Conservation (phyloP, 2,888 invertebrate species). For the Nymphalis c-album region DNA sequence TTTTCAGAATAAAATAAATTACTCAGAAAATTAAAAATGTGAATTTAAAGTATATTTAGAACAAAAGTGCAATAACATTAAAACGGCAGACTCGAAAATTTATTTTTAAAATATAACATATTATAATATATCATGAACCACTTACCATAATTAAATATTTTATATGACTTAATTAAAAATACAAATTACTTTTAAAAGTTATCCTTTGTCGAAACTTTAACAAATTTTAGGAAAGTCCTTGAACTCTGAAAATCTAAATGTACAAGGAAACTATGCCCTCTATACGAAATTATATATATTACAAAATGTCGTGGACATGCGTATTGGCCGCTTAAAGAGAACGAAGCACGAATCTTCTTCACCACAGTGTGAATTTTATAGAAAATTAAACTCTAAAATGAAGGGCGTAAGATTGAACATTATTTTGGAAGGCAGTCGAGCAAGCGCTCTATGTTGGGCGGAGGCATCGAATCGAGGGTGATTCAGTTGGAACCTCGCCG, state of each 20-base stretch:
- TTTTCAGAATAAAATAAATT: background rate
- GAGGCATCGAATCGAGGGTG: slow-evolving; percentile 77
- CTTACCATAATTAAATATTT: slow-evolving; percentile 6
- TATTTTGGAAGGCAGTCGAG: slow-evolving; percentile 52
- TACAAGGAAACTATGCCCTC: slow-evolving; percentile 76
- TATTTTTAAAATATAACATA: slow-evolving; percentile 4
- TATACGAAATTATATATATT: slow-evolving; percentile 69
- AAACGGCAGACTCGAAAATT: slow-evolving; percentile 18
- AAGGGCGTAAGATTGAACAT: slow-evolving; percentile 47
- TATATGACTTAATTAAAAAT: background rate
- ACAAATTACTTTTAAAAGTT: slow-evolving; percentile 8
- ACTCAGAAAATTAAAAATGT: too few species aligned
- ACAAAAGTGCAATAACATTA: slow-evolving; percentile 24
- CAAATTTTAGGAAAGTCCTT: slow-evolving; percentile 74
- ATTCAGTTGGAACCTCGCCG: slow-evolving; percentile 78
- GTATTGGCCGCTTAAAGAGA: slow-evolving; percentile 77
- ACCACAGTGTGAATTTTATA: slow-evolving; percentile 51
- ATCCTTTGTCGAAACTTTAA: slow-evolving; percentile 55
- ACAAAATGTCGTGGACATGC: slow-evolving; percentile 78
- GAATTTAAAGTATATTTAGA: slow-evolving; percentile 18
- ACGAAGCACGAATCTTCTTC: slow-evolving; percentile 75
- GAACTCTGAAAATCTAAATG: slow-evolving; percentile 78
- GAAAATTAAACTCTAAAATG: slow-evolving; percentile 51
- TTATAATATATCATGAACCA: slow-evolving; percentile 6
- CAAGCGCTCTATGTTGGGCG: slow-evolving; percentile 81